Percentiles rank a stretch among this genome's conserved stretches.
These are phyloP conservation scores for Physeter macrocephalus DNA, from an alignment of 2,113 vertebrate species.

Conservation along the genomic window DNA sequence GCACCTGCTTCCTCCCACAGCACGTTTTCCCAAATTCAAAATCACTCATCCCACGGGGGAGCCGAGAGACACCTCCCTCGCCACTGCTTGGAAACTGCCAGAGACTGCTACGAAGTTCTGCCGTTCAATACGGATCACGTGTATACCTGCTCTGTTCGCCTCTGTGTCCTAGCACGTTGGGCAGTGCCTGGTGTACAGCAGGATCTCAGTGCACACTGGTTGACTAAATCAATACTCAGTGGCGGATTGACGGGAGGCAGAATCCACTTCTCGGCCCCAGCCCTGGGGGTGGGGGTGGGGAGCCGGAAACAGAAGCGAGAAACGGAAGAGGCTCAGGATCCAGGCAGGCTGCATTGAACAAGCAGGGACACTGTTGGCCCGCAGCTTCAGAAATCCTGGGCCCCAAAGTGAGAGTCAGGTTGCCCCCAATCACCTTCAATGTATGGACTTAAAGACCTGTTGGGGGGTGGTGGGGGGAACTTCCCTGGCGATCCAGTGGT, in stretches of 20 bases:
- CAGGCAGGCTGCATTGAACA: not conserved
- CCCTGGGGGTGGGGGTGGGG: not conserved
- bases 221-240: not conserved
- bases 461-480: fast-evolving
- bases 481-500: no score
- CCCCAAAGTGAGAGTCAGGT: not conserved
- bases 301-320: not conserved
- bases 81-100: not conserved
- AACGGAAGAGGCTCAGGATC: not conserved
- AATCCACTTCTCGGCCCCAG: not conserved
- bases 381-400: not conserved
- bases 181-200: not conserved
- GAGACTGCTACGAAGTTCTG: not conserved
- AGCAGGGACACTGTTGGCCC: not conserved
- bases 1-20: not conserved
- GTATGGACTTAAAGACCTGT: not conserved
- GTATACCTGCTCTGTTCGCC: not conserved
- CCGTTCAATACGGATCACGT: fast-evolving
- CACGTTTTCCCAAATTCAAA: not conserved
- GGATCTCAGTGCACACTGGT: not conserved
- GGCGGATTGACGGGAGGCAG: not conserved
- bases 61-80: not conserved
- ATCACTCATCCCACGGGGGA: not conserved
- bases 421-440: not conserved
- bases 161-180: not conserved